Percentiles rank a stretch among this genome's conserved stretches.
phyloP scores from a whole-genome alignment of 2,888 invertebrate species.

The Stegophylla sp. region DNA sequence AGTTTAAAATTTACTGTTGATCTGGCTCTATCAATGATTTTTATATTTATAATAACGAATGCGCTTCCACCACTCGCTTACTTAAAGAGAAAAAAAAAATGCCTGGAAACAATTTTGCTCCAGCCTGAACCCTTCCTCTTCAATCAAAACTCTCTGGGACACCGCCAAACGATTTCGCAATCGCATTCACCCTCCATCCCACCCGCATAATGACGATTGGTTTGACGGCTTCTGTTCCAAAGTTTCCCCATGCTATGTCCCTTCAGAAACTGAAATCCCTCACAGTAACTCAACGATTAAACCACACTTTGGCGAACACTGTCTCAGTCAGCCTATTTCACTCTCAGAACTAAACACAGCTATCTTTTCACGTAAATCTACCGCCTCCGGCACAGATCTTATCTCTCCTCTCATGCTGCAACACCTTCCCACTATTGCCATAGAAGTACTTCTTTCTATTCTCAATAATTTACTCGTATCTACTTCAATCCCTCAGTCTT shows the following conservation, averaged over 20 bases:
- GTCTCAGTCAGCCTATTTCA: no score
- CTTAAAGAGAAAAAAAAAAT: neutral
- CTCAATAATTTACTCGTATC: neutral
- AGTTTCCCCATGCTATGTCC: neutral
- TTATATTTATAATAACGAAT: neutral
- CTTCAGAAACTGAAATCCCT: neutral
- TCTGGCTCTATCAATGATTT: neutral
- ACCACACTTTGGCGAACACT: no score
- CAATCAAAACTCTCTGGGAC: neutral
- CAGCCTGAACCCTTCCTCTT: neutral
- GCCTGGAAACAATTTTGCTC: neutral
- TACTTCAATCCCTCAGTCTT: neutral
- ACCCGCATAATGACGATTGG: neutral
- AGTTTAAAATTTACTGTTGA: neutral
- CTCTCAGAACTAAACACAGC: no score
- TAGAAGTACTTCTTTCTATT: neutral
- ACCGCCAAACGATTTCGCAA: constrained; percentile 1
- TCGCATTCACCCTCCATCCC: neutral
- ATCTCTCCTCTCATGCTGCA: neutral
- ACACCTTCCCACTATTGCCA: neutral
- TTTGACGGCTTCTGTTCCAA: neutral
- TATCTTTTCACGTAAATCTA: no score
- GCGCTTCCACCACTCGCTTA: neutral
- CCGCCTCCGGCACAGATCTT: neutral
- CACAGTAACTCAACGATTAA: no score